Evolutionary conservation across 2,797 vertebrate genomes (phyloP).

Genomic region (Sciaenops ocellatus): DNA sequence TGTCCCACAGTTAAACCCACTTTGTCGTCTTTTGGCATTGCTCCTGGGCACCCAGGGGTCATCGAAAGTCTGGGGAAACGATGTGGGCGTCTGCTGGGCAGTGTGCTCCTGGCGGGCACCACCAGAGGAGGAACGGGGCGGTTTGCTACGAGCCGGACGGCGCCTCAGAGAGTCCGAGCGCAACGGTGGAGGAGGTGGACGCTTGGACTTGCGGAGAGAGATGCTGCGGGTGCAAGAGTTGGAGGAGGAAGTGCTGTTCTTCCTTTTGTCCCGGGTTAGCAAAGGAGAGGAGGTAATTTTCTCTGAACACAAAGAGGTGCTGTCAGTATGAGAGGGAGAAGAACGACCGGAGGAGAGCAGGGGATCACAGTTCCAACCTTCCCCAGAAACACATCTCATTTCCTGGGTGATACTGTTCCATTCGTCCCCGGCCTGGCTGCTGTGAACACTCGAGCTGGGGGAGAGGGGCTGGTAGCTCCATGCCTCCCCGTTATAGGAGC

Average conservation of each 20-base stretch:
- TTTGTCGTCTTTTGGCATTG: constrained; percentile 84
- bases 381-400: constrained; percentile 59
- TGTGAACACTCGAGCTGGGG: constrained; percentile 65
- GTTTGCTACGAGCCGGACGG: constrained; percentile 78
- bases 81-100: constrained; percentile 75
- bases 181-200: constrained; percentile 90
- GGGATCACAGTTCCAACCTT: constrained; percentile 82
- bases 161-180: constrained; percentile 92
- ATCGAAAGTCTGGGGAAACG: constrained; percentile 80
- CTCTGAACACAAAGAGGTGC: constrained; percentile 83
- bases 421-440: background rate
- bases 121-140: constrained; percentile 74
- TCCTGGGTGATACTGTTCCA: constrained; percentile 23
- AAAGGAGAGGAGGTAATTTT: constrained; percentile 57
- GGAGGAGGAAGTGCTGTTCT: constrained; percentile 46
- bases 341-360: constrained; percentile 77
- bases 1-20: constrained; percentile 85
- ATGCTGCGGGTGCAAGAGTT: constrained; percentile 82
- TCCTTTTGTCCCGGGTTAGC: constrained; percentile 29
- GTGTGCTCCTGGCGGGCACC: constrained; percentile 82
- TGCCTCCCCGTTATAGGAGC: constrained; percentile 67
- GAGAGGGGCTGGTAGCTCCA: constrained; percentile 80
- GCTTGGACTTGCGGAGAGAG: constrained; percentile 93
- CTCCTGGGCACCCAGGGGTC: constrained; percentile 93
- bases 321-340: constrained; percentile 75